phyloP scores from a whole-genome alignment of 1,140 invertebrate species.

The Notospermus geniculatus region DNA sequence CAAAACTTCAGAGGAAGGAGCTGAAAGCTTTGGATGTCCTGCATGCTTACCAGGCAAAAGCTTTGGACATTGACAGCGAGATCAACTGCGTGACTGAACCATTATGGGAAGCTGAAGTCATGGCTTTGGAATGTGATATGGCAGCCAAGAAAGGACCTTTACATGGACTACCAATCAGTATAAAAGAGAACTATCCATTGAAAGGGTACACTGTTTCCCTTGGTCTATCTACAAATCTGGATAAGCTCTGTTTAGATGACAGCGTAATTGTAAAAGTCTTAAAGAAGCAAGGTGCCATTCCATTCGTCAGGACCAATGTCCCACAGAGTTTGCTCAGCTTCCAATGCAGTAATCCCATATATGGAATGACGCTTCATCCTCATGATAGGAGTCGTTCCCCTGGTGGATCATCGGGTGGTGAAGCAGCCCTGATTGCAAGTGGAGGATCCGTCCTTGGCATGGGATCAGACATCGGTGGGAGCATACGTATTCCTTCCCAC shows the following conservation, averaged over 20 bases:
- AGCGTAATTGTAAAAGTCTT: conserved; percentile 30
- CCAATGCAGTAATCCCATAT: conserved; percentile 54
- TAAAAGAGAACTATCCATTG: conserved; percentile 66
- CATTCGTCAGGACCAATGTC: conserved; percentile 51
- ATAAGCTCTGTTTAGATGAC: not conserved
- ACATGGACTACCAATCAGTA: conserved; percentile 58
- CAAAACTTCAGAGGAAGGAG: not conserved
- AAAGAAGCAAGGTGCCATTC: conserved; percentile 47
- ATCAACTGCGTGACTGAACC: conserved; percentile 54
- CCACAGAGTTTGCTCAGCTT: conserved; percentile 46
- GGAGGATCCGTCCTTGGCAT: conserved; percentile 52
- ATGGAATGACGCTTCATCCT: conserved; percentile 55
- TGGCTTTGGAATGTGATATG: too few relatives aligned
- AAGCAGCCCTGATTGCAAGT: conserved; percentile 49
- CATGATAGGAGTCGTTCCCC: conserved; percentile 38
- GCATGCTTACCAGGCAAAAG: not conserved
- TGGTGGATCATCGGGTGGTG: conserved; percentile 54
- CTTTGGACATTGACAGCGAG: not conserved
- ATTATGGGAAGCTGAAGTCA: too few relatives aligned
- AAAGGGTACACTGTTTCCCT: conserved; percentile 14
- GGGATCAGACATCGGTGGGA: conserved; percentile 55
- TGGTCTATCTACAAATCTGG: not conserved
- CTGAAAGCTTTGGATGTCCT: not conserved
- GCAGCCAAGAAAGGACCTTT: conserved; percentile 47
- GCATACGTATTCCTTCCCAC: conserved; percentile 52